Percentiles rank a stretch among this genome's conserved stretches.
phyloP scores from a whole-genome alignment of 1,140 invertebrate species.

The Zaprionus tsacasi region DNA sequence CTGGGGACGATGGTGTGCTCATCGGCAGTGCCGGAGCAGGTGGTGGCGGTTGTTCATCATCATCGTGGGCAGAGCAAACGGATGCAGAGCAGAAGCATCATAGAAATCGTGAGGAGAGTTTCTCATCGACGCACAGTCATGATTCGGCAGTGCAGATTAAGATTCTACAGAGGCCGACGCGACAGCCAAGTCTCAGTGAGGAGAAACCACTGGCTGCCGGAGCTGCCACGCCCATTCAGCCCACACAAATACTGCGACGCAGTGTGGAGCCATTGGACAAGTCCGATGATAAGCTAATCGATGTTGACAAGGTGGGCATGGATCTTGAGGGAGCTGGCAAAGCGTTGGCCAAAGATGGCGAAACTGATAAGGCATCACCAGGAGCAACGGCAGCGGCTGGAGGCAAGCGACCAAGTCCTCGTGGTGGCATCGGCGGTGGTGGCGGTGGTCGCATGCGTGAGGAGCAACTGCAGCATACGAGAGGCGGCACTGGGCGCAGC shows the following conservation, averaged over 20 bases:
- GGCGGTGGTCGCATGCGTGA: conserved; percentile 59
- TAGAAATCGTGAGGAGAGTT: conserved; percentile 74
- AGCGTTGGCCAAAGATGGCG: conserved; percentile 47
- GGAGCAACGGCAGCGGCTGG: conserved; percentile 3
- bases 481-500: conserved; percentile 43
- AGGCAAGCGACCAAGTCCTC: conserved; percentile 78
- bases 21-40: conserved; percentile 17
- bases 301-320: conserved; percentile 17
- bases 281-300: conserved; percentile 21
- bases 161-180: conserved; percentile 75
- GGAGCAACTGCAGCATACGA: conserved; percentile 18
- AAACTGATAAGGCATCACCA: conserved; percentile 6
- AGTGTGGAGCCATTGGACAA: conserved; percentile 58
- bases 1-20: conserved; percentile 60
- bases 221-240: conserved; percentile 38
- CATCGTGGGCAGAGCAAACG: conserved; percentile 82
- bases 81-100: conserved; percentile 78
- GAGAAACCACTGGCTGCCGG: conserved; percentile 43
- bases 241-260: conserved; percentile 74
- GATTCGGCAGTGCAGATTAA: conserved; percentile 79
- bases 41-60: conserved; percentile 34
- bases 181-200: conserved; percentile 78
- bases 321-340: conserved; percentile 16
- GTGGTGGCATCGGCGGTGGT: conserved; percentile 54
- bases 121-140: conserved; percentile 79